Percentiles rank a stretch among this genome's conserved stretches.
These are phyloP conservation scores for Spicauda simplicius DNA, from an alignment of 2,888 invertebrate genomes.

Conservation along the genomic window DNA sequence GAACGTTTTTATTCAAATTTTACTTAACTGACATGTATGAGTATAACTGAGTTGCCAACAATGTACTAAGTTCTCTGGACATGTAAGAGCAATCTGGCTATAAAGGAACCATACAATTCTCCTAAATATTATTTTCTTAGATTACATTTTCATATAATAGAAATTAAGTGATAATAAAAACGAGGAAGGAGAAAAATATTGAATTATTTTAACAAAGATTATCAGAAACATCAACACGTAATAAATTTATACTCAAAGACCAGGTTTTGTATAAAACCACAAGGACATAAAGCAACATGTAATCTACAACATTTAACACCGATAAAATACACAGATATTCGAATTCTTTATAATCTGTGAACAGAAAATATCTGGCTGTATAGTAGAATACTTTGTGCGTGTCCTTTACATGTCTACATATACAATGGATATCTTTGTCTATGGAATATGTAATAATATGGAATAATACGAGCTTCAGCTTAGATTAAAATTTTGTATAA, in stretches of 20 bases:
- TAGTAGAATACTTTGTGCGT: conserved; percentile 67
- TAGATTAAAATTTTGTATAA: too few relatives aligned
- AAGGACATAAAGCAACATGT: conserved; percentile 33
- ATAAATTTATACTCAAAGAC: conserved; percentile 1
- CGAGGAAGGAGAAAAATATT: too few relatives aligned
- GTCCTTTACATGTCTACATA: conserved; percentile 68
- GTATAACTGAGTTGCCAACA: background rate
- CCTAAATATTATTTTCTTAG: background rate
- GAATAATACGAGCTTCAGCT: background rate
- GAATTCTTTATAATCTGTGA: conserved; percentile 5
- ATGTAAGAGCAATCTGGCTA: conserved; percentile 6
- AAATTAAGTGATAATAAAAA: too few relatives aligned
- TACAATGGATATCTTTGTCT: conserved; percentile 39
- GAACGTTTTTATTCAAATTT: too few relatives aligned
- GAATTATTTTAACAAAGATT: background rate
- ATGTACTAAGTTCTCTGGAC: background rate
- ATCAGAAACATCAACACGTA: background rate
- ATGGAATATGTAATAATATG: conserved; percentile 35
- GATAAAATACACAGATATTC: conserved; percentile 41
- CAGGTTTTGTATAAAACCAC: conserved; percentile 35
- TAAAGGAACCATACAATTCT: background rate
- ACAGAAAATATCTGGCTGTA: conserved; percentile 17
- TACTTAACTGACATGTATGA: background rate
- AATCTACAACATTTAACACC: conserved; percentile 58
- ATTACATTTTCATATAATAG: too few relatives aligned